Percentiles rank a stretch among this genome's conserved stretches.
Evolutionary conservation across 92 coral and sea anemone species (phyloP).

Genomic region (Heteractis magnifica): DNA sequence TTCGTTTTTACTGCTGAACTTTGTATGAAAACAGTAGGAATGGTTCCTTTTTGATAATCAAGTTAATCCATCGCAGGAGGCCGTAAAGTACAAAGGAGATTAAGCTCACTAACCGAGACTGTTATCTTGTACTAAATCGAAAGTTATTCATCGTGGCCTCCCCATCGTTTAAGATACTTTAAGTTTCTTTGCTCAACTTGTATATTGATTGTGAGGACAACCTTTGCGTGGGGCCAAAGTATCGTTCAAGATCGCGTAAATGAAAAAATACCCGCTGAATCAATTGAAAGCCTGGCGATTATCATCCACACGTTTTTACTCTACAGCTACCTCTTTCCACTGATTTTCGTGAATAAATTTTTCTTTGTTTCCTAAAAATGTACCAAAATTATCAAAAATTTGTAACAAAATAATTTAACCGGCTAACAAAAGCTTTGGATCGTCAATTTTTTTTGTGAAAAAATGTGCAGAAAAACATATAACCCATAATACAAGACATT

Average conservation of each 20-base stretch:
- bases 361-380: too few species aligned
- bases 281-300: not conserved
- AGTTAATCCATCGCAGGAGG: constrained; percentile 1
- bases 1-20: too few species aligned
- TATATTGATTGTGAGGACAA: not conserved
- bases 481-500: not conserved
- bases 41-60: not conserved
- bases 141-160: not conserved
- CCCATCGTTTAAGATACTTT: not conserved
- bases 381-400: too few species aligned
- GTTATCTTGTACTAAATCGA: not conserved
- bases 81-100: not conserved
- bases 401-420: too few species aligned
- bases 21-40: too few species aligned
- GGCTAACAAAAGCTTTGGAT: too few species aligned
- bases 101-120: not conserved
- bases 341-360: too few species aligned
- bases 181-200: not conserved
- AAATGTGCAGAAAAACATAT: not conserved
- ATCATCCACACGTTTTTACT: too few species aligned
- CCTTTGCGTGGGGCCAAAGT: not conserved
- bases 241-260: not conserved
- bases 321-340: too few species aligned
- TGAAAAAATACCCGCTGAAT: not conserved
- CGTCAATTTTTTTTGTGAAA: not conserved